phyloP scores from a whole-genome alignment of 1,140 invertebrate species.

The Pogonus chalceus region DNA sequence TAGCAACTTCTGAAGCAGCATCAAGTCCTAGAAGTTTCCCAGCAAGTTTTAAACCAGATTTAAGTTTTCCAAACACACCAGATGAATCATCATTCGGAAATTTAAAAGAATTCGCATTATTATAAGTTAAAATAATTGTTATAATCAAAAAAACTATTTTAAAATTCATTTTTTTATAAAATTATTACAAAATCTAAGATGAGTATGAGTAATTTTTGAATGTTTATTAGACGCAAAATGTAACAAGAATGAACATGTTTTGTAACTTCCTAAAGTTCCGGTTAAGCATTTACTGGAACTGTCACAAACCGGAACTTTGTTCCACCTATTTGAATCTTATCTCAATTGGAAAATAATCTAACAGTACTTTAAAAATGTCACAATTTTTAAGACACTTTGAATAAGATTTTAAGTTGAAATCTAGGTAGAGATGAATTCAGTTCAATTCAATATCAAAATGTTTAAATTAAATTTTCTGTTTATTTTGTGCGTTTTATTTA shows the following conservation, averaged over 20 bases:
- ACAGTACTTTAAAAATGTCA: not conserved
- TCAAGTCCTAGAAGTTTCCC: constrained; percentile 46
- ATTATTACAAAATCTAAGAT: no score
- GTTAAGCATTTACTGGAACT: not conserved
- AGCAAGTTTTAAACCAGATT: constrained; percentile 50
- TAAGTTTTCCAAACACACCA: constrained; percentile 49
- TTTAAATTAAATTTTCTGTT: not conserved
- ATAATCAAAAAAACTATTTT: no score
- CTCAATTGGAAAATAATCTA: not conserved
- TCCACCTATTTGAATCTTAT: not conserved
- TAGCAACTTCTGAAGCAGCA: constrained; percentile 37
- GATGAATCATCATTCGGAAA: constrained; percentile 2
- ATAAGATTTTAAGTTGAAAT: not conserved
- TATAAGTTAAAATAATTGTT: no score
- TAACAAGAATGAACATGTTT: no score
- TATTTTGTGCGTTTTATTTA: not conserved
- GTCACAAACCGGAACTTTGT: not conserved
- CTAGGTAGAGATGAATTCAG: no score
- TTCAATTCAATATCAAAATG: not conserved
- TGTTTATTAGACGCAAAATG: no score
- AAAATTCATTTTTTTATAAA: no score
- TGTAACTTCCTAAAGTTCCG: no score
- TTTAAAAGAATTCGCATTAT: not conserved
- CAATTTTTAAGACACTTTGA: not conserved
- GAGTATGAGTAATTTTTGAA: no score